Evolutionary conservation across 1,140 invertebrate species (phyloP), one percentile per base, ranked within the genome.

Genomic region (Drosophila tani): DNA sequence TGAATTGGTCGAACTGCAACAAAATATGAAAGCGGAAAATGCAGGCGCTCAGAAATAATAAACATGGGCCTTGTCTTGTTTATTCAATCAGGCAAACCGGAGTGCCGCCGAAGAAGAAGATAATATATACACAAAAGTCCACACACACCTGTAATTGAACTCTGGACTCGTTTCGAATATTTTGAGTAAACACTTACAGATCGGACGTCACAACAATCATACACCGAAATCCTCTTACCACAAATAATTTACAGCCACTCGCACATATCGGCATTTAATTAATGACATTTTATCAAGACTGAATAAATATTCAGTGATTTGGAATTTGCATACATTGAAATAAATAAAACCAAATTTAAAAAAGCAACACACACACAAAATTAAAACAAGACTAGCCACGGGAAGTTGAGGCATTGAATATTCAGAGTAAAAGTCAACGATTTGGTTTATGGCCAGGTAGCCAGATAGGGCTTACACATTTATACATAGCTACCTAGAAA

Each of bases 271-370:
- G 67, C 45, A 67, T 85, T 84, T 81, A 85, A 85, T 81, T 79
- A 85, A 85, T 81, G 82, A 67, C 78, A 70, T 73, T 70, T 75
- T 79, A 79, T 81, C 53, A 60, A 81, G 49, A 65, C 62, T 47
- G 24, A 63, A 85, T 55, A 73, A 86, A 80, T 80, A 77, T 74
- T 77, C 65, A 77, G 58, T 68, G 43, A 53, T 53, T 69, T 19
- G 32, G 59, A 56, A 87, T 87, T 87, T 80, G 83, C 78, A 87
- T 87, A 80, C 65, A 80, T 80, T 63, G 63, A 83, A 82, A 86
- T 87, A 57, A 51, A 77, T 65, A 56, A 71, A 75, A 70, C 38
- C 76, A 71, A 75, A 75, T 67, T 70, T 21, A 17, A 50, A 45
- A 64, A 17, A 56, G 27, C 29, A 51, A 32, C 32, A 35, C 32